These are phyloP conservation scores for Shargacucullia verbasci DNA, from an alignment of 2,888 invertebrate species.

Conservation along the genomic window DNA sequence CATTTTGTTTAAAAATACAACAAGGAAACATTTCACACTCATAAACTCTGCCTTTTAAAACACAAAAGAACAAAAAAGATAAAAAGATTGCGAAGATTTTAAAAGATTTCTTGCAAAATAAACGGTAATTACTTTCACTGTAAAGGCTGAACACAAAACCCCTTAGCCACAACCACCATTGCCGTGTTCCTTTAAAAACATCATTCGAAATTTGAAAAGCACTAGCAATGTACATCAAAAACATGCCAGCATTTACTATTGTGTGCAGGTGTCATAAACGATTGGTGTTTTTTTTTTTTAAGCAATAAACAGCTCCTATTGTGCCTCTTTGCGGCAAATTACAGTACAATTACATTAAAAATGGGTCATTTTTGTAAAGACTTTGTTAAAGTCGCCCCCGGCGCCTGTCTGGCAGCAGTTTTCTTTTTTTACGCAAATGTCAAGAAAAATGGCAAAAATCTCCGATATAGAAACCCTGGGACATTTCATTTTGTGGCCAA, in stretches of 20 bases:
- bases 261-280: slow-evolving; percentile 11
- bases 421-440: slow-evolving; percentile 7
- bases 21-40: not conserved
- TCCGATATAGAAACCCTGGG: too few relatives aligned
- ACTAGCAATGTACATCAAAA: not conserved
- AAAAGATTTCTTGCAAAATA: slow-evolving; percentile 30
- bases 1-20: too few relatives aligned
- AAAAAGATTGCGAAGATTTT: slow-evolving; percentile 27
- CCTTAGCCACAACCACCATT: slow-evolving; percentile 2
- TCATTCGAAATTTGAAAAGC: not conserved
- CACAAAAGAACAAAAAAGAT: slow-evolving; percentile 17
- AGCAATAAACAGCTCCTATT: slow-evolving; percentile 7
- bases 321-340: slow-evolving; percentile 10
- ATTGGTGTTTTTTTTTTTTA: slow-evolving; percentile 15
- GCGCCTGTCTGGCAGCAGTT: slow-evolving; percentile 13
- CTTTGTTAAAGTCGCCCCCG: slow-evolving; percentile 12
- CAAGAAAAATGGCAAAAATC: not conserved
- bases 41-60: slow-evolving; percentile 5
- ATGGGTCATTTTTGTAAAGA: slow-evolving; percentile 16
- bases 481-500: too few relatives aligned
- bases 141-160: not conserved
- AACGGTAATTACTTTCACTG: slow-evolving; percentile 30
- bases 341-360: too few relatives aligned
- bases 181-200: not conserved
- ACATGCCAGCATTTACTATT: not conserved